phyloP scores from a whole-genome alignment of 2,888 invertebrate genomes.

The Pollenia griseotomentosa region DNA sequence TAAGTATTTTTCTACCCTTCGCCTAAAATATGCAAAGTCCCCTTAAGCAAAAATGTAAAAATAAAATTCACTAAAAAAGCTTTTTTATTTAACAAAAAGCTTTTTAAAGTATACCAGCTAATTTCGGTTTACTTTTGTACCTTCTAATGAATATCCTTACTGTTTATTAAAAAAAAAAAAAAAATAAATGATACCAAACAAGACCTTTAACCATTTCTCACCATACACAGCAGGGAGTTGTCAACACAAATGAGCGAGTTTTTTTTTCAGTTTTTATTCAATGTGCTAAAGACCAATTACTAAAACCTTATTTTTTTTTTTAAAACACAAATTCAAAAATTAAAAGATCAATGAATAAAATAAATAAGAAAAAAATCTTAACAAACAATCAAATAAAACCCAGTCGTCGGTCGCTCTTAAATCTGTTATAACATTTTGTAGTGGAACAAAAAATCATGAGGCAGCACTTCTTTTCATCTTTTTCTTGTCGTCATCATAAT shows the following conservation, averaged over 20 bases:
- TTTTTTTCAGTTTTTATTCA: slow-evolving; percentile 6
- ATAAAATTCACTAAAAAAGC: too few relatives aligned
- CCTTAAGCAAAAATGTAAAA: too few relatives aligned
- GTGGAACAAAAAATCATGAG: slow-evolving; percentile 53
- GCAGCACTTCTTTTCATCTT: slow-evolving; percentile 53
- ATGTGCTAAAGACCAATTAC: slow-evolving; percentile 67
- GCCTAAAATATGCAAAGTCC: too few relatives aligned
- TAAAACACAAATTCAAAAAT: slow-evolving; percentile 46
- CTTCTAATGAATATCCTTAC: not conserved
- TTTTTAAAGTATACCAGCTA: not conserved
- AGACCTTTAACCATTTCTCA: not conserved
- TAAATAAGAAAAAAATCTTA: not conserved
- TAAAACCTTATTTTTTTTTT: not conserved
- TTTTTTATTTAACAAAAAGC: too few relatives aligned
- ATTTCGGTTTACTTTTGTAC: not conserved
- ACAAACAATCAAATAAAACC: slow-evolving; percentile 4
- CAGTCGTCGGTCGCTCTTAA: slow-evolving; percentile 19
- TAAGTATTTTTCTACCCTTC: too few relatives aligned
- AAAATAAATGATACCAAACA: slow-evolving; percentile 19
- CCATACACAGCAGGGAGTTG: slow-evolving; percentile 68
- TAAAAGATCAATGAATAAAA: slow-evolving; percentile 68
- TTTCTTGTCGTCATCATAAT: slow-evolving; percentile 30
- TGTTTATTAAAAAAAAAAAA: not conserved
- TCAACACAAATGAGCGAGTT: slow-evolving; percentile 47
- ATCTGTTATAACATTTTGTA: slow-evolving; percentile 16